These are phyloP conservation scores for Eubasilissa splendida DNA, from an alignment of 2,888 invertebrate genomes.

Conservation along the genomic window DNA sequence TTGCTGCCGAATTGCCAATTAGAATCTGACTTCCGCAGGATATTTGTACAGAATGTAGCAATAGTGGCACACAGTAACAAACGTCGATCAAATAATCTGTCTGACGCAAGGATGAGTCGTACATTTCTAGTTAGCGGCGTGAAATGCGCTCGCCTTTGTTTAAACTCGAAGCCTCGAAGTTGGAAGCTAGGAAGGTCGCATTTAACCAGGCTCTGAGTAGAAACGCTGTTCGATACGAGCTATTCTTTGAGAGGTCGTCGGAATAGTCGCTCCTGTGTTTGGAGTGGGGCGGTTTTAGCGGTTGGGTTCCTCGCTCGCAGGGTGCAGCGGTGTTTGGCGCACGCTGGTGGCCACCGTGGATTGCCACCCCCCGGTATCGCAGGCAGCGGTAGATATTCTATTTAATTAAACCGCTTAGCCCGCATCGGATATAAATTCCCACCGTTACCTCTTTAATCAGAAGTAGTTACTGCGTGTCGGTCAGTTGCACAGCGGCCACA, in stretches of 20 bases:
- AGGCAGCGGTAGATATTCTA: conserved; percentile 15
- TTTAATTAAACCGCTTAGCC: conserved; percentile 51
- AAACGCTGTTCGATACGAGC: not conserved
- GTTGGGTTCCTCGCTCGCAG: too few relatives aligned
- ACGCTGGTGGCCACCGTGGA: not conserved
- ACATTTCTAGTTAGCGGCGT: too few relatives aligned
- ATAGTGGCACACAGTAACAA: not conserved
- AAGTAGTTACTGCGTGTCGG: conserved; percentile 42
- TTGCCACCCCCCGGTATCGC: not conserved
- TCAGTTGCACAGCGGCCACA: conserved; percentile 1
- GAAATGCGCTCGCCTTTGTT: too few relatives aligned
- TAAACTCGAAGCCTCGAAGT: too few relatives aligned
- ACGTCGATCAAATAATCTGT: too few relatives aligned
- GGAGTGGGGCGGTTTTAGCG: too few relatives aligned
- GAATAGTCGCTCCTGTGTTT: not conserved
- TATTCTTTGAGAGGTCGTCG: not conserved
- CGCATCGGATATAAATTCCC: conserved; percentile 49
- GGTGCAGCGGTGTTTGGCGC: too few relatives aligned
- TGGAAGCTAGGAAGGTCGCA: too few relatives aligned
- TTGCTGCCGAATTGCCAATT: conserved; percentile 32
- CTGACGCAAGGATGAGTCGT: too few relatives aligned
- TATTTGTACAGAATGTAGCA: not conserved
- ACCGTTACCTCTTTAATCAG: conserved; percentile 53
- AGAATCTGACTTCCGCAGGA: conserved; percentile 4
- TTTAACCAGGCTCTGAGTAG: too few relatives aligned